These are phyloP conservation scores for Neomorphus geoffroyi DNA, from an alignment of 2,797 vertebrate genomes.

Conservation along the genomic window DNA sequence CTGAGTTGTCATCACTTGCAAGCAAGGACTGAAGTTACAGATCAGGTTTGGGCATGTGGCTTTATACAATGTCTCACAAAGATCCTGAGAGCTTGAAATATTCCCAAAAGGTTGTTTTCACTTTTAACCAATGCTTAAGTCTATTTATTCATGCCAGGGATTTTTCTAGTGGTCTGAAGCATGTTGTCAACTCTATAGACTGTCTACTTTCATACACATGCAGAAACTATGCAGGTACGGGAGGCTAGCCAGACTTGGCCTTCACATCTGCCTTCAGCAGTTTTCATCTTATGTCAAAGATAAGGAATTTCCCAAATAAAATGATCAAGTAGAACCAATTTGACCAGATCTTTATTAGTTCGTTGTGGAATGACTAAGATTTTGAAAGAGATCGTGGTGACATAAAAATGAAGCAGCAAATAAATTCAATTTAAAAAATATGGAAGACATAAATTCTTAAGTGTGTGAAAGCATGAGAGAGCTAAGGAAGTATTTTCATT, in stretches of 20 bases:
- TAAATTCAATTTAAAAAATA: slow-evolving; percentile 67
- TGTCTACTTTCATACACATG: not conserved
- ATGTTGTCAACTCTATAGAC: not conserved
- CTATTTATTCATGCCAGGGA: not conserved
- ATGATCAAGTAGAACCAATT: slow-evolving; percentile 7
- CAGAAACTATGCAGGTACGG: not conserved
- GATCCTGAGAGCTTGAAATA: not conserved
- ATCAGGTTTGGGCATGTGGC: slow-evolving; percentile 7
- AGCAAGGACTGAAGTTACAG: slow-evolving; percentile 3
- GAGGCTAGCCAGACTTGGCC: not conserved
- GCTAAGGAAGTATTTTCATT: slow-evolving; percentile 83
- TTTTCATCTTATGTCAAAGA: slow-evolving; percentile 31
- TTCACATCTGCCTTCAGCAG: slow-evolving; percentile 26
- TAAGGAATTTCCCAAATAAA: slow-evolving; percentile 21
- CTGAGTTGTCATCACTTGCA: slow-evolving; percentile 17
- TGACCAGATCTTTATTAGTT: slow-evolving; percentile 37
- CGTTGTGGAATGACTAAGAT: slow-evolving; percentile 40
- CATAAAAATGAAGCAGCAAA: slow-evolving; percentile 27
- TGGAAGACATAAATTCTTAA: slow-evolving; percentile 73
- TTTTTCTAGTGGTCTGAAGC: slow-evolving; percentile 2
- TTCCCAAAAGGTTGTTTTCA: slow-evolving; percentile 23
- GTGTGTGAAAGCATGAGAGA: slow-evolving; percentile 74
- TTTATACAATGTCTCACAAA: slow-evolving; percentile 13
- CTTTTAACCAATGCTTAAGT: not conserved
- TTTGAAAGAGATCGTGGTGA: slow-evolving; percentile 37